Percentiles rank a stretch among this genome's conserved stretches.
Evolutionary conservation across 2,113 vertebrate genomes (phyloP).

Genomic region (Oceanodroma tethys): DNA sequence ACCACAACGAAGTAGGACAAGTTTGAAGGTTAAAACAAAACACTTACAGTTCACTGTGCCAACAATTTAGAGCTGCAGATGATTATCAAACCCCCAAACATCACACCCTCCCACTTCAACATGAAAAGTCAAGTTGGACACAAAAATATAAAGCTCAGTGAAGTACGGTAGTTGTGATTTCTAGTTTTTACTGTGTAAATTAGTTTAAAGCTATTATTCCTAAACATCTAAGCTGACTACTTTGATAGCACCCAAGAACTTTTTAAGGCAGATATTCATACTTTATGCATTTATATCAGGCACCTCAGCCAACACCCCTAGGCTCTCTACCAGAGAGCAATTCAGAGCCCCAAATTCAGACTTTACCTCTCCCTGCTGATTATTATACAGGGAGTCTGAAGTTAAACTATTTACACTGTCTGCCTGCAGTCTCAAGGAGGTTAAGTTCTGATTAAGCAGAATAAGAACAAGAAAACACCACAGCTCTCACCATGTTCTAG

Average conservation of each 20-base stretch:
- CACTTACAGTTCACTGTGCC: constrained; percentile 24
- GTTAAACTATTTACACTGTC: background rate
- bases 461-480: background rate
- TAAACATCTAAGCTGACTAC: background rate
- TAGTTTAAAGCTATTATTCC: background rate
- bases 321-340: background rate
- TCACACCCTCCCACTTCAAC: constrained; percentile 4
- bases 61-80: constrained; percentile 4
- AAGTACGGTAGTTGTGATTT: background rate
- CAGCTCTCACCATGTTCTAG: background rate
- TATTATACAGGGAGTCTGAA: background rate
- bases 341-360: background rate
- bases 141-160: background rate
- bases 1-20: constrained; percentile 2
- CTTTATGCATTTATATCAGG: background rate
- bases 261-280: background rate
- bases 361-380: background rate
- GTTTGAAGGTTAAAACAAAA: constrained; percentile 57
- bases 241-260: background rate
- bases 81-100: background rate
- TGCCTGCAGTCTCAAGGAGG: background rate
- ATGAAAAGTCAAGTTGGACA: background rate
- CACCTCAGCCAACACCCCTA: background rate
- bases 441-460: background rate
- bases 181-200: background rate